These are phyloP conservation scores for Hymenochirus boettgeri DNA, from an alignment of 2,113 vertebrate species.

Conservation along the genomic window DNA sequence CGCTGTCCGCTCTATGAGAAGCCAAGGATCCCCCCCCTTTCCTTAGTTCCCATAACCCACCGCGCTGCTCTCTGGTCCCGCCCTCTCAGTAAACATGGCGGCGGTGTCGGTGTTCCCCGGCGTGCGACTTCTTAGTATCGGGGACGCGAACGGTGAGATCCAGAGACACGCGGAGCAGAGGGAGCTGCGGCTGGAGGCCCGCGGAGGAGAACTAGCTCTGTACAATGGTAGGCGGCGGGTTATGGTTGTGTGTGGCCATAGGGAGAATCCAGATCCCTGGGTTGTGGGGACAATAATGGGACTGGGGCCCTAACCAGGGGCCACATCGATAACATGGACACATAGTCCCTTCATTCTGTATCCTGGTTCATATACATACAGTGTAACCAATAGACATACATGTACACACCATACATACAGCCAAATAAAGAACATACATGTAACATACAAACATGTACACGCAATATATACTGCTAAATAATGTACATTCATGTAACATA, in stretches of 20 bases:
- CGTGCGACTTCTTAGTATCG: constrained; percentile 90
- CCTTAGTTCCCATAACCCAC: constrained; percentile 36
- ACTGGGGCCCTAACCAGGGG: too few species aligned
- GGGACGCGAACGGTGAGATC: constrained; percentile 92
- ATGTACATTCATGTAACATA: too few species aligned
- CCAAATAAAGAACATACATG: too few species aligned
- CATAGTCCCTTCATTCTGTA: too few species aligned
- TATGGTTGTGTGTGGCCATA: constrained; percentile 63
- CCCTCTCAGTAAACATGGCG: constrained; percentile 52
- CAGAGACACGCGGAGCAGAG: constrained; percentile 91
- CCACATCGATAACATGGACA: too few species aligned
- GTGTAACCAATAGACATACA: too few species aligned
- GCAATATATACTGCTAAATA: too few species aligned
- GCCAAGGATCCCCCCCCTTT: not conserved
- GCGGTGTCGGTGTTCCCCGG: constrained; percentile 86
- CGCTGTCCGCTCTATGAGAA: not conserved
- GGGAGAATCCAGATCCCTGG: not conserved
- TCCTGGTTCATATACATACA: too few species aligned
- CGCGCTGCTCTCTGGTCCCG: constrained; percentile 45
- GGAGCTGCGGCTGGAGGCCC: constrained; percentile 80
- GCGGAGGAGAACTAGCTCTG: constrained; percentile 76
- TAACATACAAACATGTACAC: too few species aligned
- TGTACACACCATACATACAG: too few species aligned
- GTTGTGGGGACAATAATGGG: too few species aligned
- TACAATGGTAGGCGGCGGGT: constrained; percentile 45